A percentile compares a stretch with the other conserved stretches of the same genome.
Evolutionary conservation across 2,888 invertebrate species (phyloP).

Genomic region (Xanthia togata): DNA sequence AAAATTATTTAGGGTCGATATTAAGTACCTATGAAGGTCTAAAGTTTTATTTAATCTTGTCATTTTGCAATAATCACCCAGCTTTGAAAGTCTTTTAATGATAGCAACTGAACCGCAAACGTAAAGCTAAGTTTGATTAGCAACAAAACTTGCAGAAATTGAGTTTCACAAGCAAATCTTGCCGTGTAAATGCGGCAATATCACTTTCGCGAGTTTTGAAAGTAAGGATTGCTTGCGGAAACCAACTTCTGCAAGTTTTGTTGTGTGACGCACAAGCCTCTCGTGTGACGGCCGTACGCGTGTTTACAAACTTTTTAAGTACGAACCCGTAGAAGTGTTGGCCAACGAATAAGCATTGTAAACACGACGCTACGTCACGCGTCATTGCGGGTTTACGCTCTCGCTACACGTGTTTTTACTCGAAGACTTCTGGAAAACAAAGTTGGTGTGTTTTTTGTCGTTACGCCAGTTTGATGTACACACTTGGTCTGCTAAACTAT

Average conservation of each 20-base stretch:
- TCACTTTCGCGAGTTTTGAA: background rate
- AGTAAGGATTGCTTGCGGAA: background rate
- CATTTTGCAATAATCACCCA: background rate
- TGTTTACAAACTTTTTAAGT: conserved; percentile 7
- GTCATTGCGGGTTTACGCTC: background rate
- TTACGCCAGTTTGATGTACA: background rate
- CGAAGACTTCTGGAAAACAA: background rate
- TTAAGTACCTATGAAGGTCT: background rate
- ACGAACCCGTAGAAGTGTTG: conserved; percentile 1
- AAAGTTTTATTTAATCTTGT: background rate
- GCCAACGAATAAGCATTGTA: conserved; percentile 5
- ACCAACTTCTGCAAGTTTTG: background rate
- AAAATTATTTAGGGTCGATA: background rate
- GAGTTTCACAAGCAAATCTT: background rate
- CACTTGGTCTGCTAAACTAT: too few species aligned
- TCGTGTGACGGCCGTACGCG: background rate
- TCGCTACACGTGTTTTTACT: conserved; percentile 11
- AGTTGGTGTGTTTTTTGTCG: background rate
- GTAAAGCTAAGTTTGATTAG: background rate
- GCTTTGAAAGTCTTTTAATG: background rate
- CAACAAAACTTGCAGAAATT: background rate
- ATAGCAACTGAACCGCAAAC: background rate
- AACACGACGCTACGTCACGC: conserved; percentile 1
- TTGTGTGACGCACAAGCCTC: background rate
- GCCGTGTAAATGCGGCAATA: background rate